Conservation (phyloP, 2,797 vertebrate species). For the Pristis pectinata region DNA sequence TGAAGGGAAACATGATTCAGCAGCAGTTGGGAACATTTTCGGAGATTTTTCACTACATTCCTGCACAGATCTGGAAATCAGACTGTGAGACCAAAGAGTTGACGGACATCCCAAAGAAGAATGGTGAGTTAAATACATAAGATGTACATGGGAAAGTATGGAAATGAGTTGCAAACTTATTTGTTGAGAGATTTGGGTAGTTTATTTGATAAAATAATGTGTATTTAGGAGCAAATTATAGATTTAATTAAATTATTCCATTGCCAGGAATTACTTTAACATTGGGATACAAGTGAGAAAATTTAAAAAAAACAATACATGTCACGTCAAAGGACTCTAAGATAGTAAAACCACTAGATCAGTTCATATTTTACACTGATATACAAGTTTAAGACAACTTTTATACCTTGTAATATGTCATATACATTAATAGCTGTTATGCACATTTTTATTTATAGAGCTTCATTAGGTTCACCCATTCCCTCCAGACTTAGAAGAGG, state of each 20-base stretch:
- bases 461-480: neutral
- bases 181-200: neutral
- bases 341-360: neutral
- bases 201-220: neutral
- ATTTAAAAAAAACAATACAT: neutral
- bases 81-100: conserved; percentile 2
- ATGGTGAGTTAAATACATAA: neutral
- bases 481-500: too few relatives aligned
- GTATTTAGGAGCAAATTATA: neutral
- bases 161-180: neutral
- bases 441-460: neutral
- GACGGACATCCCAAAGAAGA: neutral
- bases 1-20: conserved; percentile 14
- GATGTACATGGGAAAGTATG: neutral
- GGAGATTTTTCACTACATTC: conserved; percentile 26
- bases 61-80: conserved; percentile 14
- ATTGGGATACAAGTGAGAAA: neutral
- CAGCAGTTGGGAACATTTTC: conserved; percentile 28
- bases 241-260: neutral
- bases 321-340: too few relatives aligned
- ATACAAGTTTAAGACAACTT: neutral
- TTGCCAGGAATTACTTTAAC: neutral
- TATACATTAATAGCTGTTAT: neutral
- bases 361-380: neutral
- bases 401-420: neutral